Percentiles rank a stretch among this genome's conserved stretches.
Evolutionary conservation across 2,888 invertebrate genomes (phyloP).

Genomic region (Exephanes ischioxanthus): DNA sequence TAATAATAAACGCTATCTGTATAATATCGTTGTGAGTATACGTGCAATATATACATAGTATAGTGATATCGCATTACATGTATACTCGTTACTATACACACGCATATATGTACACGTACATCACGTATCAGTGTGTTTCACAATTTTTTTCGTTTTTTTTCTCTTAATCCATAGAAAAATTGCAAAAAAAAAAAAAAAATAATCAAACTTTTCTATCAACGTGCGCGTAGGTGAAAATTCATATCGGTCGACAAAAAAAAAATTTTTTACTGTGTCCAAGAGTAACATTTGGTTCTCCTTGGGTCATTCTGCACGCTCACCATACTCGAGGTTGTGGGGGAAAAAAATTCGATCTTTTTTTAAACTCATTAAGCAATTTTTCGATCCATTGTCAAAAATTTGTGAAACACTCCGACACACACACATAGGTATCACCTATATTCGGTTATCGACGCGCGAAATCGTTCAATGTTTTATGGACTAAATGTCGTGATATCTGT

Average conservation of each 20-base stretch:
- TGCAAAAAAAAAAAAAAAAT: background rate
- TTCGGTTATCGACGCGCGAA: constrained; percentile 46
- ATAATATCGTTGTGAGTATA: constrained; percentile 70
- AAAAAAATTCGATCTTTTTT: background rate
- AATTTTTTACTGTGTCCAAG: background rate
- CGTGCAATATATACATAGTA: constrained; percentile 63
- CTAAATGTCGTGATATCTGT: constrained; percentile 57
- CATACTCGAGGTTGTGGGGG: background rate
- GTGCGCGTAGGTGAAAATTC: background rate
- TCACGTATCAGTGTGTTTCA: constrained; percentile 8
- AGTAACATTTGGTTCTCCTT: background rate
- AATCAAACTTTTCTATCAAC: background rate
- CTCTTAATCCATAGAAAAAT: background rate
- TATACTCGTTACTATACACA: constrained; percentile 60
- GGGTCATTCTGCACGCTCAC: background rate
- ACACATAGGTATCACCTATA: constrained; percentile 59
- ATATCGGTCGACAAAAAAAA: background rate
- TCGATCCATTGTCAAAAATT: constrained; percentile 24
- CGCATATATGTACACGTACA: constrained; percentile 61
- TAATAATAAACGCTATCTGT: constrained; percentile 67
- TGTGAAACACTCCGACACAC: constrained; percentile 21
- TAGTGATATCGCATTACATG: constrained; percentile 69
- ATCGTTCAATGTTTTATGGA: constrained; percentile 53
- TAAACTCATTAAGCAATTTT: background rate
- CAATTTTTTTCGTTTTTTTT: background rate